Percentiles rank a stretch among this genome's conserved stretches.
phyloP scores from a whole-genome alignment of 2,797 vertebrate species.

The Falco berigora region DNA sequence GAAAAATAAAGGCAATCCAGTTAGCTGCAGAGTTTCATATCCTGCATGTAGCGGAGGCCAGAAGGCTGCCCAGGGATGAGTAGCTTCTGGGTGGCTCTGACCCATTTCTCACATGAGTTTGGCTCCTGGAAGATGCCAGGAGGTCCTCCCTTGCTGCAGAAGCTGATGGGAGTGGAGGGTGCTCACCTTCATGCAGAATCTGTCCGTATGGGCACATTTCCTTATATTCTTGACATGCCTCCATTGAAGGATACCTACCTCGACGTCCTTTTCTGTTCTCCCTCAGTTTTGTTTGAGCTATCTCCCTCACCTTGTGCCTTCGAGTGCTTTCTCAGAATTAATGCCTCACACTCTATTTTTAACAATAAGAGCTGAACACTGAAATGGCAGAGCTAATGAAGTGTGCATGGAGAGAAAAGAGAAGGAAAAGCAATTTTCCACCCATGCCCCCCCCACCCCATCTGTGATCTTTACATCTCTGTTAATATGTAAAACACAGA shows the following conservation, averaged over 20 bases:
- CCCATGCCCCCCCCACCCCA: not conserved
- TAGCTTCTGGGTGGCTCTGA: not conserved
- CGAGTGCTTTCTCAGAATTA: not conserved
- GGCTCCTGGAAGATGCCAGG: not conserved
- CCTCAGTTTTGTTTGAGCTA: not conserved
- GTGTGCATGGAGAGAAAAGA: not conserved
- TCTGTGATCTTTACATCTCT: not conserved
- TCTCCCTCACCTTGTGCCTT: not conserved
- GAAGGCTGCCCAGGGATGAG: not conserved
- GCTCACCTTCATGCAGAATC: not conserved
- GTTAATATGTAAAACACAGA: slow-evolving; percentile 4
- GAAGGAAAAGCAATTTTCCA: slow-evolving; percentile 39
- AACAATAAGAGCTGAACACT: not conserved
- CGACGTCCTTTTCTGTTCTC: not conserved
- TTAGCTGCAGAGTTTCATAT: not conserved
- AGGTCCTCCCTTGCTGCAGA: not conserved
- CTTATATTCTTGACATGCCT: not conserved
- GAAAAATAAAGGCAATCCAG: not conserved
- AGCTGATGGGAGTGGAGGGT: not conserved
- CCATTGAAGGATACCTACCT: not conserved
- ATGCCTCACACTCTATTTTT: not conserved
- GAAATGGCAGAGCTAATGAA: not conserved
- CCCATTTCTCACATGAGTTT: fast-evolving
- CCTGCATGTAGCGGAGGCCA: not conserved
- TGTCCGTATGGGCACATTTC: not conserved